Percentiles rank a stretch among this genome's conserved stretches.
phyloP scores from a whole-genome alignment of 2,888 invertebrate species.

The Cataglyphis rosenhaueri region DNA sequence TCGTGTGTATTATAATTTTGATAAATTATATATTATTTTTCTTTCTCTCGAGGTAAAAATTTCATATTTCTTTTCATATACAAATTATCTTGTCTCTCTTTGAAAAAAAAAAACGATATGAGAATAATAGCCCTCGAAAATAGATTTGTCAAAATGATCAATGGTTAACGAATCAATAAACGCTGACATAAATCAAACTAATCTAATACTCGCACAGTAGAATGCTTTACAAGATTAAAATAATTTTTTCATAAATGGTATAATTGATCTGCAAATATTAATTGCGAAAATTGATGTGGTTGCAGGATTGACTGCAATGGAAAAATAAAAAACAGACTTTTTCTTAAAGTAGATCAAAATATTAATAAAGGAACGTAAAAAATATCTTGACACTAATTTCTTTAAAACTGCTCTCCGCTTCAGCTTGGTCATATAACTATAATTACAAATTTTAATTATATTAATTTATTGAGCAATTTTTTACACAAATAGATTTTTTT shows the following conservation, averaged over 20 bases:
- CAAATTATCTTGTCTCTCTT: background rate
- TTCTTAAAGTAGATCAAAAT: background rate
- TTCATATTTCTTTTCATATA: background rate
- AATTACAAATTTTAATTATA: background rate
- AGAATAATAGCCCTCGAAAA: background rate
- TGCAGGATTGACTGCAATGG: background rate
- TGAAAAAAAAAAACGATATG: no score
- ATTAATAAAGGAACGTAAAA: background rate
- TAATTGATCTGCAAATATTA: background rate
- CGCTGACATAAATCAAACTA: background rate
- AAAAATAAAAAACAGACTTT: background rate
- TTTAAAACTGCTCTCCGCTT: background rate
- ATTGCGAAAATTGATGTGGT: background rate
- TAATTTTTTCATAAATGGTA: background rate
- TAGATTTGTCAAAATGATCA: background rate
- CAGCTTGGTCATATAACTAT: background rate
- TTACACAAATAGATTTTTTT: background rate
- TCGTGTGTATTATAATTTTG: background rate
- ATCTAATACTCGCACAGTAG: background rate
- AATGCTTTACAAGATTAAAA: background rate
- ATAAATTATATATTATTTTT: background rate
- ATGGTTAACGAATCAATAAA: background rate
- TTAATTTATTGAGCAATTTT: background rate
- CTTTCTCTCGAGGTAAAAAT: background rate
- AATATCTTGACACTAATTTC: background rate